Evolutionary conservation across 1,140 invertebrate species (phyloP), one percentile per base, ranked within the genome.

Genomic region (Ostrea denselamellosa): DNA sequence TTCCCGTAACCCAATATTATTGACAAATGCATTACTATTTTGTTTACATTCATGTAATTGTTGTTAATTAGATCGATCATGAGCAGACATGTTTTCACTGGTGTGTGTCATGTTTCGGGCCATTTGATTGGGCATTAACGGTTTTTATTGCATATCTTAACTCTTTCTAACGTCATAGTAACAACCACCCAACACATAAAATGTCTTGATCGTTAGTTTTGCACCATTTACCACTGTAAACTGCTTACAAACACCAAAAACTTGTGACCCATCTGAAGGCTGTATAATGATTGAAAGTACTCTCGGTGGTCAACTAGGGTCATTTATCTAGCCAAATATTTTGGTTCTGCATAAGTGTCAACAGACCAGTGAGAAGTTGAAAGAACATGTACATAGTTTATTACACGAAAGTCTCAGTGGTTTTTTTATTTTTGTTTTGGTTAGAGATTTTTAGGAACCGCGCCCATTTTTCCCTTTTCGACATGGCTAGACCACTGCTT

Each of bases 21-120:
- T 62, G 56, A 62, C 56, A 62, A n/a, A 62, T 62, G 68, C 12
- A 22, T 28, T 25, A 10, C 68, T 34, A 5, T 34, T 28, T 77
- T 77, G 68, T 77, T 77, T 77, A 77, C 68, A 77, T 77, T 77
- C 28, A 77, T 77, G 25, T 28, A 77, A 77, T 77, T 77, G 68
- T 77, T 77, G 68, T 77, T 28, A 34, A 77, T 34, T 77, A 77
- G 68, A 77, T 77, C 68, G 25, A 77, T 77, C 68, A 77, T 10
- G 8, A 34, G 68, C 14, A 34, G 68, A 77, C 68, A 77, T 77
- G 25, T 77, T 77, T 77, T 77, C 68, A 34, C 68, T 25, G 68
- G 28, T 34, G 9, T 25, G 22, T 22, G 22, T 25, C 34, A 44
- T 77, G 25, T 22, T 77, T 77, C 12, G 25, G 22, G 25, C 10